Evolutionary conservation across 2,113 vertebrate genomes (phyloP).

Genomic region (Sturnus vulgaris): DNA sequence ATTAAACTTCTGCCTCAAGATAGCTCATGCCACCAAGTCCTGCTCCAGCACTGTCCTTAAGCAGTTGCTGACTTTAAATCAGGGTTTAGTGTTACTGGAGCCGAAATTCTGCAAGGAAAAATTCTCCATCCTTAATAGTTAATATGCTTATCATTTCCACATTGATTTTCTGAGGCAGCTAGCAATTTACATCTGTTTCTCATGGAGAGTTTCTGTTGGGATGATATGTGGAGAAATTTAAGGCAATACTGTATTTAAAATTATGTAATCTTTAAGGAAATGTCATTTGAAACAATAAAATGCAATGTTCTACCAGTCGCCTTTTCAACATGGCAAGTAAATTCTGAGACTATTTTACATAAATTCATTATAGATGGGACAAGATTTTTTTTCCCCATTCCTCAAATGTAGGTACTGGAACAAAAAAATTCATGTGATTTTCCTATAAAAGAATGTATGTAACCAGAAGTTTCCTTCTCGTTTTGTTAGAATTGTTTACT

Average conservation of each 20-base stretch:
- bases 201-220: conserved; percentile 20
- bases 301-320: conserved; percentile 26
- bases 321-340: conserved; percentile 25
- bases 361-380: not conserved
- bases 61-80: not conserved
- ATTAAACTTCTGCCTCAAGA: not conserved
- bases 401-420: conserved; percentile 1
- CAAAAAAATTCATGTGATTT: not conserved
- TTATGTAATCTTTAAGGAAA: not conserved
- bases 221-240: conserved; percentile 58
- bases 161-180: conserved; percentile 57
- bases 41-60: not conserved
- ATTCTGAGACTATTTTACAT: conserved; percentile 42
- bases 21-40: not conserved
- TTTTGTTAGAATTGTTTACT: not conserved
- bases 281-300: conserved; percentile 61
- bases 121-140: not conserved
- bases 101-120: not conserved
- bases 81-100: not conserved
- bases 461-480: not conserved
- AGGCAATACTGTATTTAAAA: conserved; percentile 48
- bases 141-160: not conserved
- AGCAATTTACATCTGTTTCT: conserved; percentile 33
- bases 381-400: conserved; percentile 26
- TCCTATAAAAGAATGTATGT: conserved; percentile 4